Evolutionary conservation across 2,888 invertebrate species (phyloP).

Genomic region (Xestia sexstrigata): DNA sequence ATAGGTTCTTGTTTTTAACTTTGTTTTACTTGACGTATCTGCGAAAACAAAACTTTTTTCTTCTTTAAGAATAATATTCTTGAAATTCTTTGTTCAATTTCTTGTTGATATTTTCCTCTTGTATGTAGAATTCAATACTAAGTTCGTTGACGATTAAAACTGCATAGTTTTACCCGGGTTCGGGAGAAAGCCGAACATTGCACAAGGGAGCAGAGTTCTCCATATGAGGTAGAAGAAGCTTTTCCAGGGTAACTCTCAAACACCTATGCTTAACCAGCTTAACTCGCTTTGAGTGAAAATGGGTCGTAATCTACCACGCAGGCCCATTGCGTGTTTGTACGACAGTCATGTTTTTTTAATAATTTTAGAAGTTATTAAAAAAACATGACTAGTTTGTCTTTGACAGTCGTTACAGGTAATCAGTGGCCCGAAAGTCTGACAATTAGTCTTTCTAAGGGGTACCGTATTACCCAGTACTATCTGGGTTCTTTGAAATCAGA

Average conservation of each 20-base stretch:
- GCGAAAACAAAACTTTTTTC: conserved; percentile 46
- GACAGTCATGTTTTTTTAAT: neutral
- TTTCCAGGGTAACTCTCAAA: neutral
- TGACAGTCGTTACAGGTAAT: no score
- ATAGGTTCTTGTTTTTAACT: conserved; percentile 53
- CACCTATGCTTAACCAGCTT: no score
- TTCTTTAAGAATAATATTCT: conserved; percentile 26
- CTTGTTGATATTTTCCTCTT: neutral
- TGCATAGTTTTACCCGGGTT: neutral
- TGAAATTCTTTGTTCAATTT: conserved; percentile 22
- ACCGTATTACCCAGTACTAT: no score
- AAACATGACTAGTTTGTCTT: no score
- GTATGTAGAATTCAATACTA: neutral
- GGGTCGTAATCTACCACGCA: neutral
- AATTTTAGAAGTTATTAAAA: no score
- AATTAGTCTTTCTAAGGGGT: no score
- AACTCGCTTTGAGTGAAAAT: neutral
- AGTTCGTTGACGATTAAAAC: neutral
- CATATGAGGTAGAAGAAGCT: neutral
- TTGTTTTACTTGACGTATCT: conserved; percentile 48
- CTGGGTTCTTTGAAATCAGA: no score
- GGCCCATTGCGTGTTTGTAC: neutral
- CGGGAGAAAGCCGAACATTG: neutral
- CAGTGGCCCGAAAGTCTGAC: no score
- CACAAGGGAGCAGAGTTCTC: neutral